Percentiles rank a stretch among this genome's conserved stretches.
These are phyloP conservation scores for Leistus spinibarbis DNA, from an alignment of 2,888 invertebrate species.

Conservation along the genomic window DNA sequence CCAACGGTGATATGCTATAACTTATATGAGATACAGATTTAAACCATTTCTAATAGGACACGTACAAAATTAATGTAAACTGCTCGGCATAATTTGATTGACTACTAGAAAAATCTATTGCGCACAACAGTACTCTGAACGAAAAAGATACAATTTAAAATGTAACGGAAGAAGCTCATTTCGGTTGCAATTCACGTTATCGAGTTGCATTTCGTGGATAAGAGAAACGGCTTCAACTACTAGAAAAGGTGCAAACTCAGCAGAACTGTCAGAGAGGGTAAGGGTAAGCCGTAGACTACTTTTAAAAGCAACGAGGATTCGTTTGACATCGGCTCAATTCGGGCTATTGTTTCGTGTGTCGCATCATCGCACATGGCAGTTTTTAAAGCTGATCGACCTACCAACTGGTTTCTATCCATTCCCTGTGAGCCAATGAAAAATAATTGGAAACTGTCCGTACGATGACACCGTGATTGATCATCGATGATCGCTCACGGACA, in stretches of 20 bases:
- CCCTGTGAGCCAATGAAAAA: slow-evolving; percentile 5
- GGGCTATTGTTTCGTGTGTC: background rate
- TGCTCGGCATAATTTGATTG: background rate
- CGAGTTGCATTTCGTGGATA: slow-evolving; percentile 6
- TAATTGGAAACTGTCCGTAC: slow-evolving; percentile 11
- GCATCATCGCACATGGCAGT: background rate
- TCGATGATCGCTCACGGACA: slow-evolving; percentile 6
- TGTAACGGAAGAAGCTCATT: slow-evolving; percentile 4
- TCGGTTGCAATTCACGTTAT: slow-evolving; percentile 8
- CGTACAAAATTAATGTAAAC: background rate
- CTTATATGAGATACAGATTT: background rate
- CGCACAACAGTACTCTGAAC: background rate
- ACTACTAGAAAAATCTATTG: background rate
- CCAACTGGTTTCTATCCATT: background rate
- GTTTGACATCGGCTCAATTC: background rate
- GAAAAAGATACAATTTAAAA: slow-evolving; percentile 1
- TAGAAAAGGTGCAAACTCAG: background rate
- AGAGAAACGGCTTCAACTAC: background rate
- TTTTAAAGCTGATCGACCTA: background rate
- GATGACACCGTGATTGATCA: slow-evolving; percentile 11
- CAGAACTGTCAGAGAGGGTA: background rate
- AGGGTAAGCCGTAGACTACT: background rate
- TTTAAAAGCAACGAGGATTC: background rate
- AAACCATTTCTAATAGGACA: background rate
- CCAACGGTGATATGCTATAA: too few species aligned